Evolutionary conservation across 2,113 vertebrate species (phyloP).

Genomic region (Naja naja): DNA sequence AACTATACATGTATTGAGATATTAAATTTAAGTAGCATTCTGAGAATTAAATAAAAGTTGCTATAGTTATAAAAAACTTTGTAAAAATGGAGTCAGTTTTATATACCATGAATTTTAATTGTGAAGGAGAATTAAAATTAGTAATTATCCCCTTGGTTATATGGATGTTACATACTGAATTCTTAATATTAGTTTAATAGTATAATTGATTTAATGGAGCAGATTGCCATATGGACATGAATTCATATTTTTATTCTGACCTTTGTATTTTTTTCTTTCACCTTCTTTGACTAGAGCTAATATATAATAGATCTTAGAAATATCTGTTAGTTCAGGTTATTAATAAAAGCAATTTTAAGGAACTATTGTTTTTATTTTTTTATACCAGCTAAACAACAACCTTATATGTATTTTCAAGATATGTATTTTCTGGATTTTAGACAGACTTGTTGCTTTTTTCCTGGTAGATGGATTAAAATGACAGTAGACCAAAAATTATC

Average conservation of each 20-base stretch:
- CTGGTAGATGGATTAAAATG: background rate
- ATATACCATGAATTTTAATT: background rate
- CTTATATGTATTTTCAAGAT: background rate
- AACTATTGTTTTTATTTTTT: background rate
- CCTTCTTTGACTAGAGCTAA: background rate
- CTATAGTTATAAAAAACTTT: background rate
- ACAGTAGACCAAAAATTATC: background rate
- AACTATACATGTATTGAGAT: background rate
- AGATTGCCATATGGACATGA: conserved; percentile 3
- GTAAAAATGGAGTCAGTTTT: conserved; percentile 13
- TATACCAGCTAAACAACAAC: background rate
- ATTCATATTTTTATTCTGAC: conserved; percentile 5
- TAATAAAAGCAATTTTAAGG: background rate
- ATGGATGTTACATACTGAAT: conserved; percentile 15
- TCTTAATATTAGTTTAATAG: conserved; percentile 20
- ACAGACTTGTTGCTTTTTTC: background rate
- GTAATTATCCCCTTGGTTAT: conserved; percentile 10
- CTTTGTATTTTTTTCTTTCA: background rate
- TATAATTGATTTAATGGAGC: conserved; percentile 6
- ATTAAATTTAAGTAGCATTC: background rate
- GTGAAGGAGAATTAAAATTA: background rate
- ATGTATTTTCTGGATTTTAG: background rate
- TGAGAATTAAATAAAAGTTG: background rate
- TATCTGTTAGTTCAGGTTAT: background rate
- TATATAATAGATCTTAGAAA: background rate